Evolutionary conservation across 2,797 vertebrate species (phyloP).

Genomic region (Peromyscus aztecus): DNA sequence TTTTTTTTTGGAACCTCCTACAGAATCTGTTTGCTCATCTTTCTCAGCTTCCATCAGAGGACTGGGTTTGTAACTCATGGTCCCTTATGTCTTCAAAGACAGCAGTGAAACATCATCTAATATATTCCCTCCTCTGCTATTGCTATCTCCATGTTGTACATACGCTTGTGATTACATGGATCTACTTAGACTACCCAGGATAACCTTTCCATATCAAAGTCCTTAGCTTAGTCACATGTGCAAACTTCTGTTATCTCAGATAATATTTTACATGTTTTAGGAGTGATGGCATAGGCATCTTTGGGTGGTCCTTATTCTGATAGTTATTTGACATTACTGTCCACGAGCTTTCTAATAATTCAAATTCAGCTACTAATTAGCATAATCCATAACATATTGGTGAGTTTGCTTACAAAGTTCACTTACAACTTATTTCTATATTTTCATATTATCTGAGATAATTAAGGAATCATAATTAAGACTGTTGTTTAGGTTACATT

Average conservation of each 20-base stretch:
- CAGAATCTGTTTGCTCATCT: neutral
- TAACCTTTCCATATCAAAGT: conserved; percentile 37
- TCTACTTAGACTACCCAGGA: neutral
- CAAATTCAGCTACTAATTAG: neutral
- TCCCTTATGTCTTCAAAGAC: conserved; percentile 13
- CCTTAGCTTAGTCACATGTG: neutral
- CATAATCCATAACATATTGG: neutral
- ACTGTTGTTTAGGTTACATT: conserved; percentile 19
- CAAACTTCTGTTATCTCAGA: neutral
- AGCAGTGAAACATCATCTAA: neutral
- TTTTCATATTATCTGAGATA: conserved; percentile 24
- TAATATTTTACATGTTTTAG: neutral
- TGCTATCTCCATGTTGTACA: neutral
- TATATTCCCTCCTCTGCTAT: neutral
- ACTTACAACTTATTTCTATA: conserved; percentile 38
- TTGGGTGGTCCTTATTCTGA: neutral
- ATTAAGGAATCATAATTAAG: neutral
- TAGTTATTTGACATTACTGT: neutral
- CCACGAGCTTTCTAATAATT: conserved; percentile 32
- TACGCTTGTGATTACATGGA: neutral
- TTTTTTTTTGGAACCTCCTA: neutral
- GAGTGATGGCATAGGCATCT: neutral
- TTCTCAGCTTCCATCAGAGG: neutral
- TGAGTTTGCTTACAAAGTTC: conserved; percentile 43
- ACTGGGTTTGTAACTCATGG: too few species aligned